Conservation (phyloP, 2,888 invertebrate species). For the Emmelina monodactyla region DNA sequence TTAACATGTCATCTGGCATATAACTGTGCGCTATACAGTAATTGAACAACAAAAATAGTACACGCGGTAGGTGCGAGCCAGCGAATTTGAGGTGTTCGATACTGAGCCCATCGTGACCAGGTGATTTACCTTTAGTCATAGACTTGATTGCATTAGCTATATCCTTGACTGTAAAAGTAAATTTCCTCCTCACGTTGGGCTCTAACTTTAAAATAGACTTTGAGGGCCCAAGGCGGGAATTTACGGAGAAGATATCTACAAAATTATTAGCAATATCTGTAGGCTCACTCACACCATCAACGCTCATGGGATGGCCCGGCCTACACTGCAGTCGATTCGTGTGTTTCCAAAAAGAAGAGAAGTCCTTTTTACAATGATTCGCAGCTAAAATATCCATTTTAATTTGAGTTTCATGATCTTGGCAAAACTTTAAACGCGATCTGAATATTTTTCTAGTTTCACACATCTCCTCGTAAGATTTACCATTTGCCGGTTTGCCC, state of each 20-base stretch:
- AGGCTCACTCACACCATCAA: conserved; percentile 6
- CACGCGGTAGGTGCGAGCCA: too few species aligned
- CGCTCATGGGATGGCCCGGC: conserved; percentile 10
- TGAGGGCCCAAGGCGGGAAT: not conserved
- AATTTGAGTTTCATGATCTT: too few species aligned
- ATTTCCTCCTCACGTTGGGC: not conserved
- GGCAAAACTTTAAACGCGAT: conserved; percentile 11
- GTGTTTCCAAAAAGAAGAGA: conserved; percentile 12
- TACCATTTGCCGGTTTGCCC: conserved; percentile 9
- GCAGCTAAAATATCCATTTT: conserved; percentile 11
- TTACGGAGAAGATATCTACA: conserved; percentile 6
- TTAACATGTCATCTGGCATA: conserved; percentile 5
- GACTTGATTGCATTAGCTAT: not conserved
- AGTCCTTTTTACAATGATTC: conserved; percentile 7
- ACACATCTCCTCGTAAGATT: conserved; percentile 8
- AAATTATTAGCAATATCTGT: conserved; percentile 8
- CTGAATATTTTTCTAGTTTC: conserved; percentile 11
- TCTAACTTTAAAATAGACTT: not conserved
- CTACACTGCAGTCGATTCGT: conserved; percentile 8
- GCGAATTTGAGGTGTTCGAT: not conserved
- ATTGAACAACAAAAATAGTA: not conserved
- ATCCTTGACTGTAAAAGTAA: not conserved
- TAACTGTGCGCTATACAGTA: conserved; percentile 3
- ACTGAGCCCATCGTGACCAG: conserved; percentile 1
- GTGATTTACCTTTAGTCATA: not conserved